A percentile compares a stretch with the other conserved stretches of the same genome.
These are phyloP conservation scores for Drosophila pegasa DNA, from an alignment of 2,888 invertebrate genomes.

Conservation along the genomic window DNA sequence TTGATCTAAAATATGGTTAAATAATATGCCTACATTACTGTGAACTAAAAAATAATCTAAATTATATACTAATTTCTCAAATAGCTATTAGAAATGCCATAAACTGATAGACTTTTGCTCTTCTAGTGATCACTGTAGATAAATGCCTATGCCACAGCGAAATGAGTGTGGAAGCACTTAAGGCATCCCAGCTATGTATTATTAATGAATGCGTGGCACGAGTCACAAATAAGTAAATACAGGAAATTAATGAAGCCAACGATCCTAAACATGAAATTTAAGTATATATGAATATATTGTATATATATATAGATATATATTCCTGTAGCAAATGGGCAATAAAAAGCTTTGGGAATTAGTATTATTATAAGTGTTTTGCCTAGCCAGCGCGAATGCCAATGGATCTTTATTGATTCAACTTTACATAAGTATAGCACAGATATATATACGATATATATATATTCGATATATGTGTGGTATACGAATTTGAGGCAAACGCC, in stretches of 20 bases:
- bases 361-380: conserved; percentile 53
- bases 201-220: conserved; percentile 58
- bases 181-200: conserved; percentile 17
- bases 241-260: conserved; percentile 56
- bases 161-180: conserved; percentile 7
- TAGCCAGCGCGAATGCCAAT: conserved; percentile 33
- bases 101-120: background rate
- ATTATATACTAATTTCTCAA: background rate
- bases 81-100: background rate
- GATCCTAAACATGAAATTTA: conserved; percentile 7
- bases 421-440: conserved; percentile 36
- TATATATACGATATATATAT: conserved; percentile 6
- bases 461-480: conserved; percentile 43
- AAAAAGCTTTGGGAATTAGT: conserved; percentile 59
- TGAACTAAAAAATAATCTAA: background rate
- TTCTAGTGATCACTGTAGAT: background rate
- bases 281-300: conserved; percentile 4
- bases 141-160: conserved; percentile 1
- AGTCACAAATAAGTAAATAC: conserved; percentile 62
- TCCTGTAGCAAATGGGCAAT: conserved; percentile 30
- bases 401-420: conserved; percentile 41
- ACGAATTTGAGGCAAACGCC: conserved; percentile 83
- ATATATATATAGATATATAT: conserved; percentile 1
- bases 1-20: no score
- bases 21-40: no score